Percentiles rank a stretch among this genome's conserved stretches.
These are phyloP conservation scores for Drosophila novamexicana DNA, from an alignment of 1,140 invertebrate genomes.

Conservation along the genomic window DNA sequence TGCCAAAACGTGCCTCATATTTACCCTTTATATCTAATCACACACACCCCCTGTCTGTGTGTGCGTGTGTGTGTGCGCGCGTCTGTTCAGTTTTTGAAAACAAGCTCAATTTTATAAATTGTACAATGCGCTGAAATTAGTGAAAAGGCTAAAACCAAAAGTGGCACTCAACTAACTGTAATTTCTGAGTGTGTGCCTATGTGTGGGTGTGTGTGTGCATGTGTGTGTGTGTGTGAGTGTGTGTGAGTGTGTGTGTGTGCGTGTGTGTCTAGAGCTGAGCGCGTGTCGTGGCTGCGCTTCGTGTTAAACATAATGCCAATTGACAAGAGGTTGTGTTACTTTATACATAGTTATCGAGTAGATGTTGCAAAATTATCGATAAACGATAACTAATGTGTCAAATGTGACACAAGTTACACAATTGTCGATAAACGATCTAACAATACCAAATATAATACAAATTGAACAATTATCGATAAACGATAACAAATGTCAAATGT, in stretches of 20 bases:
- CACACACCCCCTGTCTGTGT: neutral
- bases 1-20: conserved; percentile 76
- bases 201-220: conserved; percentile 24
- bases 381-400: too few species aligned
- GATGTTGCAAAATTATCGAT: too few species aligned
- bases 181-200: conserved; percentile 17
- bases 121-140: conserved; percentile 64
- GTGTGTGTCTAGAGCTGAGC: conserved; percentile 15
- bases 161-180: conserved; percentile 52
- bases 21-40: conserved; percentile 73
- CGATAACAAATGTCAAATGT: neutral
- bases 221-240: conserved; percentile 2
- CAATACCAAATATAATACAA: neutral
- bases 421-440: neutral
- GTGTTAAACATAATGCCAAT: neutral
- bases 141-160: conserved; percentile 54
- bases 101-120: conserved; percentile 63
- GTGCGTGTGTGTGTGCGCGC: neutral
- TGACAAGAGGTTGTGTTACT: too few species aligned
- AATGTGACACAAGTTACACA: neutral
- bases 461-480: neutral
- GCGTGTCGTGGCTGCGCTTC: neutral
- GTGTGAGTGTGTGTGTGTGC: conserved; percentile 4
- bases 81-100: conserved; percentile 38
- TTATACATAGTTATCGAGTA: too few species aligned